Conservation (phyloP, 2,888 invertebrate genomes). For the Troides helena region DNA sequence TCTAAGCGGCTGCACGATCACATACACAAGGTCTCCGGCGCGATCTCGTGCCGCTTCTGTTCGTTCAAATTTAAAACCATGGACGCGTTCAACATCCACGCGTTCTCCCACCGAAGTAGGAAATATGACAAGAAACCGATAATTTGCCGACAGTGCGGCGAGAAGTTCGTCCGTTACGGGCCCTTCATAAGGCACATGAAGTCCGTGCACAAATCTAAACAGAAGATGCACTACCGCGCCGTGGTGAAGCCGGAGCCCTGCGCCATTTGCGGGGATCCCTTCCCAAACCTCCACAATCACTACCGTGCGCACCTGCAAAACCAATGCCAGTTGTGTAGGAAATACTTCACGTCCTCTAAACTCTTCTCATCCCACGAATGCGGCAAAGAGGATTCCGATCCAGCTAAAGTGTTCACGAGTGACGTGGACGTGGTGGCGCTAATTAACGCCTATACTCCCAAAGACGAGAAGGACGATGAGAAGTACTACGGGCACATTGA, state of each 20-base stretch:
- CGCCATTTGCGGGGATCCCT: constrained; percentile 79
- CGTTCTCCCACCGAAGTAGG: constrained; percentile 70
- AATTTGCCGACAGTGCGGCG: constrained; percentile 66
- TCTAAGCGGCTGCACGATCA: constrained; percentile 61
- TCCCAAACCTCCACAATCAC: constrained; percentile 82
- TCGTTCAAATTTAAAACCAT: constrained; percentile 71
- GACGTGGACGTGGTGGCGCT: constrained; percentile 56
- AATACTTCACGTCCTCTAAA: constrained; percentile 67
- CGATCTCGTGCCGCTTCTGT: constrained; percentile 75
- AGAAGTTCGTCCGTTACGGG: constrained; percentile 70
- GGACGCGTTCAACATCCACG: constrained; percentile 73
- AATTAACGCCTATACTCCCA: constrained; percentile 64
- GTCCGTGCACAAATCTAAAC: constrained; percentile 56
- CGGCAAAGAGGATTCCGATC: constrained; percentile 59
- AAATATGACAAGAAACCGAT: constrained; percentile 72
- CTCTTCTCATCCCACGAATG: constrained; percentile 62
- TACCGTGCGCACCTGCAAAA: constrained; percentile 81
- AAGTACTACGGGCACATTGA: constrained; percentile 65
- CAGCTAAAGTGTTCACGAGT: constrained; percentile 62
- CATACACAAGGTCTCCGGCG: constrained; percentile 66
- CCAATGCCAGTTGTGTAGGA: constrained; percentile 71
- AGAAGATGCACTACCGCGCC: constrained; percentile 69
- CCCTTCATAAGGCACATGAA: constrained; percentile 72
- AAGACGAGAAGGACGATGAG: constrained; percentile 66
- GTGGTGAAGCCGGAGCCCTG: constrained; percentile 76